Evolutionary conservation across 2,888 invertebrate genomes (phyloP).

Genomic region (Xylota sylvarum): DNA sequence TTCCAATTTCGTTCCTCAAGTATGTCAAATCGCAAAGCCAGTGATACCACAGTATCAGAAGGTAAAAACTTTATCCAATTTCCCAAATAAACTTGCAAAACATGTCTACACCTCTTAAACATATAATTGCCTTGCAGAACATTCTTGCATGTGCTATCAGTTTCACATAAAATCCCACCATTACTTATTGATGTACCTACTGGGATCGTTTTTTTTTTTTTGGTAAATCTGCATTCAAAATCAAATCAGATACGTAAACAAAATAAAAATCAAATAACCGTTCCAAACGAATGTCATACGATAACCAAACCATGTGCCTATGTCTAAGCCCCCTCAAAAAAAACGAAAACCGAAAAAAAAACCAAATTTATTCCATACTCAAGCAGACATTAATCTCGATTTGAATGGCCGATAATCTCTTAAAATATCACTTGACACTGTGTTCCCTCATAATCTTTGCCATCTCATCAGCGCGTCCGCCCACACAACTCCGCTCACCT

Average conservation of each 20-base stretch:
- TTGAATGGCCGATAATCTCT: slow-evolving; percentile 64
- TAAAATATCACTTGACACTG: slow-evolving; percentile 56
- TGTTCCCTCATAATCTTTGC: slow-evolving; percentile 58
- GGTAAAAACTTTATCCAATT: too few species aligned
- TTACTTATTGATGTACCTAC: not conserved
- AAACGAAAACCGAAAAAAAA: not conserved
- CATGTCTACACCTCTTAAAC: not conserved
- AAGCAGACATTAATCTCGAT: slow-evolving; percentile 66
- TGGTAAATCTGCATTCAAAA: slow-evolving; percentile 4
- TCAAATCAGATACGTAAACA: slow-evolving; percentile 8
- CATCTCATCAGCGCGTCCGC: slow-evolving; percentile 51
- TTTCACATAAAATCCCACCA: not conserved
- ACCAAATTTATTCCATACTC: slow-evolving; percentile 63
- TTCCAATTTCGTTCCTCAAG: too few species aligned
- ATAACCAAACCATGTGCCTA: not conserved
- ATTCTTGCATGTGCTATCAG: not conserved
- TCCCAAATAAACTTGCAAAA: not conserved
- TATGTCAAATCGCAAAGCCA: too few species aligned
- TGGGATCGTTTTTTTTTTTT: not conserved
- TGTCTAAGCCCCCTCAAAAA: not conserved
- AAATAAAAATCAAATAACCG: slow-evolving; percentile 8
- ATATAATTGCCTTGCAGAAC: not conserved
- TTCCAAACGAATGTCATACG: slow-evolving; percentile 14
- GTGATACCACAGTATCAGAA: too few species aligned
- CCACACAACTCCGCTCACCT: slow-evolving; percentile 33